phyloP scores from a whole-genome alignment of 2,888 invertebrate genomes.

The Andrena camellia region DNA sequence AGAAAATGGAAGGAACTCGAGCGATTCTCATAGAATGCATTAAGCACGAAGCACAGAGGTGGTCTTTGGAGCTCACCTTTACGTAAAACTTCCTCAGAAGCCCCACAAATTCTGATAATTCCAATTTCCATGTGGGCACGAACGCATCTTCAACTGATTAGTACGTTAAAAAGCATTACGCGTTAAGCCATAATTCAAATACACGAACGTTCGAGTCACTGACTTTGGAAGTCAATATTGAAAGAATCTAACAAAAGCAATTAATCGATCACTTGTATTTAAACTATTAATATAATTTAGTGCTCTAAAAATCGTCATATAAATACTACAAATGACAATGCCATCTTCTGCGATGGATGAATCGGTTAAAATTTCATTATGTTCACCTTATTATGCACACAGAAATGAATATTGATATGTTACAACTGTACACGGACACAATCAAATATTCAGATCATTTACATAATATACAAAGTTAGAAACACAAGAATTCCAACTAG shows the following conservation, averaged over 20 bases:
- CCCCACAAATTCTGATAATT: slow-evolving; percentile 12
- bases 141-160: not conserved
- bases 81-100: not conserved
- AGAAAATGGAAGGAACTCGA: slow-evolving; percentile 56
- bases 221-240: not conserved
- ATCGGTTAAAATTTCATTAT: not conserved
- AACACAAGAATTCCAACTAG: not conserved
- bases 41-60: slow-evolving; percentile 16
- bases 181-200: slow-evolving; percentile 10
- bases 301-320: slow-evolving; percentile 13
- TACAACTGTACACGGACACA: not conserved
- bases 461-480: not conserved
- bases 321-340: slow-evolving; percentile 16
- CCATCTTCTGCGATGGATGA: not conserved
- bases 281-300: not conserved
- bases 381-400: slow-evolving; percentile 21
- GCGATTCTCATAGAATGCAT: slow-evolving; percentile 30
- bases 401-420: slow-evolving; percentile 12
- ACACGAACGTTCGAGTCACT: slow-evolving; percentile 6
- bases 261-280: not conserved
- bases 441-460: slow-evolving; percentile 11
- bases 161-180: slow-evolving; percentile 8
- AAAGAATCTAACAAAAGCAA: not conserved
- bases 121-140: slow-evolving; percentile 6
- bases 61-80: slow-evolving; percentile 2